These are phyloP conservation scores for Zaprionus nigranus DNA, from an alignment of 1,140 invertebrate genomes.

Conservation along the genomic window DNA sequence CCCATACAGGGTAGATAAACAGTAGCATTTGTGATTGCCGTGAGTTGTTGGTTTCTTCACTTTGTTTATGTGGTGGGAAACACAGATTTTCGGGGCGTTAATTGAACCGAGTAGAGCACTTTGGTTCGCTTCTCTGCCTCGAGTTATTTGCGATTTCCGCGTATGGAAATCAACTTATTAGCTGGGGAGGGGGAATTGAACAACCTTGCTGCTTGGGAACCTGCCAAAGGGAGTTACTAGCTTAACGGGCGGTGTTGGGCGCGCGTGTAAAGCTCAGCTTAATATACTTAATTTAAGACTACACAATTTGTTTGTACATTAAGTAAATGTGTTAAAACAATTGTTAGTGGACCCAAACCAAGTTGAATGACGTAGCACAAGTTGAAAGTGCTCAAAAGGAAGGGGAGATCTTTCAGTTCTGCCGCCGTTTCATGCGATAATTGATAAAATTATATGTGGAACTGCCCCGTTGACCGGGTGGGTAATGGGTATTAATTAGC, in stretches of 20 bases:
- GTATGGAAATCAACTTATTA: conserved; percentile 57
- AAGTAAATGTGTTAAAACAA: conserved; percentile 63
- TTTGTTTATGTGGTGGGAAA: conserved; percentile 57
- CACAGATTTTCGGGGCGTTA: conserved; percentile 66
- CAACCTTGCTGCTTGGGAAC: conserved; percentile 69
- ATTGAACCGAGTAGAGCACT: conserved; percentile 57
- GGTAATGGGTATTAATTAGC: conserved; percentile 52
- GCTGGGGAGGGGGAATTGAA: conserved; percentile 25
- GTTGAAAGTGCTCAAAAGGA: conserved; percentile 54
- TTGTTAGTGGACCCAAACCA: conserved; percentile 41
- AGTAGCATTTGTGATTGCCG: conserved; percentile 54
- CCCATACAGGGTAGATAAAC: conserved; percentile 41
- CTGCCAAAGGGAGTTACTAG: conserved; percentile 12
- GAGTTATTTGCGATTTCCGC: conserved; percentile 64
- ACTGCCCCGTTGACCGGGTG: conserved; percentile 2
- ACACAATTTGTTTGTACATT: conserved; percentile 58
- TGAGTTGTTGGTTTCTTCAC: conserved; percentile 51
- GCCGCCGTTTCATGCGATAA: conserved; percentile 51
- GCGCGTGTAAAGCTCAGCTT: conserved; percentile 52
- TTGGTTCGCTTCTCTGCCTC: conserved; percentile 30
- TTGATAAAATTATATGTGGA: conserved; percentile 49
- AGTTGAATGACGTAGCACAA: conserved; percentile 58
- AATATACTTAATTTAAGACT: conserved; percentile 70
- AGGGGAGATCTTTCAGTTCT: conserved; percentile 23
- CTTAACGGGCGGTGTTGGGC: conserved; percentile 2